Base-by-base conservation (phyloP, 1,140 invertebrate genomes). In the Ceratosolen fusciceps region DNA sequence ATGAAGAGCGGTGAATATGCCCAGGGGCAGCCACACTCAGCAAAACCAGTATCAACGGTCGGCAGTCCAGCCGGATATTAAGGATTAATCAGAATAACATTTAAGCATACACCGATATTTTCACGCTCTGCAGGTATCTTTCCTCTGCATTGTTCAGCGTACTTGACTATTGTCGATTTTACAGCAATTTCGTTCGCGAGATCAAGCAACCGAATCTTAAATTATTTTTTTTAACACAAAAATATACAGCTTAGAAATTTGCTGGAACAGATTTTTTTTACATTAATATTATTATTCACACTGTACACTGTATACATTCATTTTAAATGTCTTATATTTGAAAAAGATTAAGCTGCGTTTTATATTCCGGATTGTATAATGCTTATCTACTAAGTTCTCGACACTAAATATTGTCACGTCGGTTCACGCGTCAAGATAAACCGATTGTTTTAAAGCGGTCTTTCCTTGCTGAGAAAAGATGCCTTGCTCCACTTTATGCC, bases 11-110 rank as follows among this genome's bases (percentile, higher is more conserved):
- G 95, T 37, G 92, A 92, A 21, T 90, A 95, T 56, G 94, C 95
- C 39, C 95, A 96, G 90, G 95, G 95, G 77, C 91, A 94, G 72
- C 89, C 93, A 81, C 92, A 92, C 39, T 91, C 93, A 16, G 92
- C 91, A 72, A 94, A 93, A 85, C 92, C 94, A 87, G 92, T 93
- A 74, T 92, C 92, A 21, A 92, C 93, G 39, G 89, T 92, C 43
- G 87, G 89, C 65, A 88, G 88, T 75, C 90, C 91, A 26, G 87
- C 90, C 60, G 80, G 47, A 43, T 92, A 92, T 79, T 92, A 90
- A 81, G 12, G 21, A n/a, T 19, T 9, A 60, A 26, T 2, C 31
- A 21, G n/a, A 37, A 49, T 16, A 39, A 39, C 58, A 49, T 24
- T 52, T 58, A 9, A 39, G 34, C 34, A 14, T 24, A 47, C 21